Evolutionary conservation across 2,113 vertebrate genomes (phyloP), one percentile per base, ranked within the genome.

Genomic region (Garra rufa): DNA sequence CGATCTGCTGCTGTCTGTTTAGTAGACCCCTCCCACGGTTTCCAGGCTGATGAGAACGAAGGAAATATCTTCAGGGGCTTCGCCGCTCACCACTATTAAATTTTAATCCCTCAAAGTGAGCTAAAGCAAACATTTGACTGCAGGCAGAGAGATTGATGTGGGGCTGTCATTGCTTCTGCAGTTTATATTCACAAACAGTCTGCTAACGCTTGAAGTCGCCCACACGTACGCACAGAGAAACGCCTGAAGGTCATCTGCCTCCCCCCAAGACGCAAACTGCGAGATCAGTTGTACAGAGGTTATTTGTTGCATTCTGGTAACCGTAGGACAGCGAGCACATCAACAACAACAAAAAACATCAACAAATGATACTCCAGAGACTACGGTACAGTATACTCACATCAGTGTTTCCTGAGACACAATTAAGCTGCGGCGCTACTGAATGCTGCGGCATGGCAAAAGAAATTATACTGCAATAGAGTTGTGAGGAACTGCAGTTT

Each of bases 81-180:
- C 17, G 59, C 44, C 30, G 50, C 85, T 87, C 52, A n/a, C 67
- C 24, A 10, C 76, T 41, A 89, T 86, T 82, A 75, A 88, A 86
- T 81, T 88, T 43, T 86, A 85, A 86, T 88, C 85, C 57, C 34
- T 78, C 19, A 85, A 86, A 85, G 81, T 26, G 34, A 46, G 21
- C 85, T 79, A 82, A 88, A 82, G 86, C 75, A 88, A 90, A 90
- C 74, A 87, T 89, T 80, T 85, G 82, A 90, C 82, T 34, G 57
- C n/a, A 81, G 74, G 85, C 61, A 52, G 30, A 34, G 30, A 88
- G 88, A 91, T 65, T 86, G 87, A 91, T 89, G 83, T 79, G 87
- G 65, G 75, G 85, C 76, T 82, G 82, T 73, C 76, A 83, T 73
- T 71, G 38, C 48, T 43, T 48, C 82, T 85, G 80, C 63, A 43